phyloP scores from a whole-genome alignment of 2,888 invertebrate species.

The Mylabris sibirica region DNA sequence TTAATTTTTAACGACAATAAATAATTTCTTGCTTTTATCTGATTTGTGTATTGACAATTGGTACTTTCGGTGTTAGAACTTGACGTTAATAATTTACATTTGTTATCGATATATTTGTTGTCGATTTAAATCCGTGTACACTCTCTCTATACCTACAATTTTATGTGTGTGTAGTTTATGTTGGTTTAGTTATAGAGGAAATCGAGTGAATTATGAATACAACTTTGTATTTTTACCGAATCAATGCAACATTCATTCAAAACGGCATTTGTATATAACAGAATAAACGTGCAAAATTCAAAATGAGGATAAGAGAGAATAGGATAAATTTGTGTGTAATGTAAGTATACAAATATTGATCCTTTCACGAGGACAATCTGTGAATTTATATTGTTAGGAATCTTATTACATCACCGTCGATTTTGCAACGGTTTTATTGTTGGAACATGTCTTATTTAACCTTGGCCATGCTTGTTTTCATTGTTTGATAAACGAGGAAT shows the following conservation, averaged over 20 bases:
- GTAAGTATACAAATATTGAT: background rate
- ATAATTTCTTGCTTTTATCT: background rate
- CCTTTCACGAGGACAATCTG: background rate
- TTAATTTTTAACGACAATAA: background rate
- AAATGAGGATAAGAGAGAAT: background rate
- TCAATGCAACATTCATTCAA: conserved; percentile 1
- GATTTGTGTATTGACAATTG: background rate
- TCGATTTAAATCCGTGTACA: background rate
- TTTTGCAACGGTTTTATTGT: conserved; percentile 6
- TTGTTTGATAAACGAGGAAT: background rate
- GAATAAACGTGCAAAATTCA: background rate
- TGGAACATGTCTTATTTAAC: conserved; percentile 21
- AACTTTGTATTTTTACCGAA: background rate
- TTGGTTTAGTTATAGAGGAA: background rate
- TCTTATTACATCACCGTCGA: conserved; percentile 21
- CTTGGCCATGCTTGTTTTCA: conserved; percentile 26
- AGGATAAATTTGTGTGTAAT: background rate
- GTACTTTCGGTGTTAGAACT: background rate
- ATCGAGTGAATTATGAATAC: conserved; percentile 1
- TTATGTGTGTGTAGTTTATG: background rate
- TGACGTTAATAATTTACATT: conserved; percentile 4
- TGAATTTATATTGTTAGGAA: background rate
- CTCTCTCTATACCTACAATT: background rate
- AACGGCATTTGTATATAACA: background rate
- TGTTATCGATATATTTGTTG: background rate